Percentiles rank a stretch among this genome's conserved stretches.
phyloP scores from a whole-genome alignment of 2,888 invertebrate genomes.

The Phytoseiulus persimilis region DNA sequence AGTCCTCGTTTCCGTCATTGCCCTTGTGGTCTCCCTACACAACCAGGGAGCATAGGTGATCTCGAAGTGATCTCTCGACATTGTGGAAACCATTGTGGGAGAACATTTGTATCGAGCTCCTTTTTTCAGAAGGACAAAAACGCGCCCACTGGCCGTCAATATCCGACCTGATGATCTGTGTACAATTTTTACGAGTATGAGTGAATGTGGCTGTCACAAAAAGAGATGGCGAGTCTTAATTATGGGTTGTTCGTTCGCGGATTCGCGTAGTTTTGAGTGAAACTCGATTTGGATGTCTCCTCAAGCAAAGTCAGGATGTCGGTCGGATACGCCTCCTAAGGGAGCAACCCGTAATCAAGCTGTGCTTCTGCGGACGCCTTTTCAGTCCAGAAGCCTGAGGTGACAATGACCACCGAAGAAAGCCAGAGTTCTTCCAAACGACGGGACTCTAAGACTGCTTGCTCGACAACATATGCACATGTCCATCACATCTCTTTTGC shows the following conservation, averaged over 20 bases:
- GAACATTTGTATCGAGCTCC: too few relatives aligned
- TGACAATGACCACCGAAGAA: neutral
- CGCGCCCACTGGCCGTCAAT: neutral
- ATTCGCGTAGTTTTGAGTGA: conserved; percentile 5
- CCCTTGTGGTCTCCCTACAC: too few relatives aligned
- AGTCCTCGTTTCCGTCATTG: too few relatives aligned
- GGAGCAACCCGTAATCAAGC: neutral
- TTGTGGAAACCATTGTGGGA: too few relatives aligned
- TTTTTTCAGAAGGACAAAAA: too few relatives aligned
- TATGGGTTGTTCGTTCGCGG: neutral
- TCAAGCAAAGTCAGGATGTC: neutral
- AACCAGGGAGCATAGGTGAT: too few relatives aligned
- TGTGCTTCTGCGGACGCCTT: neutral
- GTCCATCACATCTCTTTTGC: neutral
- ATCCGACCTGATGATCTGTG: neutral
- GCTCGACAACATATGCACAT: neutral
- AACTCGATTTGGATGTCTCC: conserved; percentile 5
- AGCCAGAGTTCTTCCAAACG: neutral
- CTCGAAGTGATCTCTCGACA: too few relatives aligned
- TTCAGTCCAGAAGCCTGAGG: neutral
- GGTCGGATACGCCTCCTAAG: neutral
- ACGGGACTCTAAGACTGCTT: neutral
- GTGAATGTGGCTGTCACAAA: neutral
- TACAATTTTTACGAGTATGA: neutral
- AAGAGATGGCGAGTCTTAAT: neutral